These are phyloP conservation scores for Drosophila erecta DNA, from an alignment of 1,140 invertebrate species.

Conservation along the genomic window DNA sequence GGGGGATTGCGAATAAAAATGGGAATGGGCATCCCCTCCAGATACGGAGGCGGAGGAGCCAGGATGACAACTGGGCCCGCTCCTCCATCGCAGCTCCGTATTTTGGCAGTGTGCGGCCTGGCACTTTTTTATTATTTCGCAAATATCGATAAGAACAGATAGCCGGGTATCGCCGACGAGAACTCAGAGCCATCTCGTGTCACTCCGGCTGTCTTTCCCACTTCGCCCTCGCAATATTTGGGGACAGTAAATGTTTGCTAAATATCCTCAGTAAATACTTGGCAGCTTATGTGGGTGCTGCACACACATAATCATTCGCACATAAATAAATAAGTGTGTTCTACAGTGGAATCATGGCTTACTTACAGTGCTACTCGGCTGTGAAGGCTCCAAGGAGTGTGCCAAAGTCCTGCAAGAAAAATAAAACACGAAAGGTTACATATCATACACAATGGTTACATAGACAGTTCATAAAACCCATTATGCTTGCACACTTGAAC, in stretches of 20 bases:
- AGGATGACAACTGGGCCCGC: slow-evolving; percentile 48
- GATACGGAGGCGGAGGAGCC: slow-evolving; percentile 5
- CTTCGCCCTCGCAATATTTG: slow-evolving; percentile 40
- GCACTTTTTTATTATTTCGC: slow-evolving; percentile 74
- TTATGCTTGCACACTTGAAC: too few species aligned
- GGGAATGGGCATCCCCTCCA: background rate
- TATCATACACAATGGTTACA: too few species aligned
- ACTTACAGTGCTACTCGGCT: slow-evolving; percentile 27
- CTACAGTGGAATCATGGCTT: slow-evolving; percentile 45
- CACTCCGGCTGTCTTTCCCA: slow-evolving; percentile 15
- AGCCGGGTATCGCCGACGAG: slow-evolving; percentile 12
- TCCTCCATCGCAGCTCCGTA: slow-evolving; percentile 57
- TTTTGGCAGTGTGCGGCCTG: slow-evolving; percentile 28
- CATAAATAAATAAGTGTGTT: slow-evolving; percentile 46
- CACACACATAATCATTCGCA: slow-evolving; percentile 37
- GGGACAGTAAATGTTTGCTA: slow-evolving; percentile 66
- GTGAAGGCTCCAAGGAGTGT: background rate
- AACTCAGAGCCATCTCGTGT: slow-evolving; percentile 23
- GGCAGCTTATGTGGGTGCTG: slow-evolving; percentile 41
- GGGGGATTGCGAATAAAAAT: background rate
- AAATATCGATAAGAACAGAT: slow-evolving; percentile 72
- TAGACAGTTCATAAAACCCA: too few species aligned
- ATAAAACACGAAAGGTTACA: background rate
- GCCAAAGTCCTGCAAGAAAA: slow-evolving; percentile 1
- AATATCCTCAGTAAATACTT: slow-evolving; percentile 67